These are phyloP conservation scores for Acipenser transmontanus DNA, from an alignment of 2,797 vertebrate species.

Conservation along the genomic window DNA sequence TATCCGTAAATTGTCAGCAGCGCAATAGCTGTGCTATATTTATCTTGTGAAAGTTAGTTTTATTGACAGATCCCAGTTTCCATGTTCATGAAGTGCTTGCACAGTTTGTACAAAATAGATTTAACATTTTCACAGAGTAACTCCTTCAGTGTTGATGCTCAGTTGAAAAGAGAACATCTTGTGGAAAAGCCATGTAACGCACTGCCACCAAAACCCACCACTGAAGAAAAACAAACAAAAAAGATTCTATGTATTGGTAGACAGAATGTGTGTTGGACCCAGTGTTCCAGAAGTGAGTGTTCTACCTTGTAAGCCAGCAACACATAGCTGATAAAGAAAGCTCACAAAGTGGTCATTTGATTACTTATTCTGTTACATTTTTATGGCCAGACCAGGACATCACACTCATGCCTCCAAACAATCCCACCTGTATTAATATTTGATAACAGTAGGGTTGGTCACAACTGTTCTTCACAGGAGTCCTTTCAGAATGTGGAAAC, in stretches of 20 bases:
- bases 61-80: background rate
- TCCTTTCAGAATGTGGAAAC: conserved; percentile 46
- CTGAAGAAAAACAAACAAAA: no score
- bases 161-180: no score
- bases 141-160: no score
- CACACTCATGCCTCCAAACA: conserved; percentile 58
- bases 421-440: conserved; percentile 63
- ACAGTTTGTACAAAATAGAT: background rate
- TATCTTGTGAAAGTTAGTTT: background rate
- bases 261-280: background rate
- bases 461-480: conserved; percentile 47
- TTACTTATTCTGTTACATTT: conserved; percentile 47
- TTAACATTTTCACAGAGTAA: no score
- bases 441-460: conserved; percentile 54
- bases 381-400: conserved; percentile 24
- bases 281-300: background rate
- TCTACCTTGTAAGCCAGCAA: conserved; percentile 26
- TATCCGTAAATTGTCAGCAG: conserved; percentile 7
- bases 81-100: background rate
- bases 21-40: background rate
- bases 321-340: conserved; percentile 48
- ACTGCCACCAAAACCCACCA: no score
- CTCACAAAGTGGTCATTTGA: conserved; percentile 23
- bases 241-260: no score
- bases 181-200: no score